Conservation (phyloP, 1,140 invertebrate genomes). For the Xylocopa sonorina region DNA sequence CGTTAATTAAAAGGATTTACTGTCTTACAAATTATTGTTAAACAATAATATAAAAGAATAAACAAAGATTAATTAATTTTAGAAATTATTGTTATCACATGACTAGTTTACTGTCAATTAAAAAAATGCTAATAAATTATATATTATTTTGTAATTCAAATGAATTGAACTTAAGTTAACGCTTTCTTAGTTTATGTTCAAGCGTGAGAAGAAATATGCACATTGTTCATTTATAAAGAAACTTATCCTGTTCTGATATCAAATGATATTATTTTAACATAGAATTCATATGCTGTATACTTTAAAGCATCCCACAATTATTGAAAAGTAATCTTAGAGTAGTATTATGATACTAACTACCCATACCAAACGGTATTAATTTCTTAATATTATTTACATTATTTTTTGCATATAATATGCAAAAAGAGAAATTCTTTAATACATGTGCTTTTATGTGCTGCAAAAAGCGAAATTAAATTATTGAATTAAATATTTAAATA, state of each 20-base stretch:
- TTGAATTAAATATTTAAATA: background rate
- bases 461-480: background rate
- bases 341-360: slow-evolving; percentile 26
- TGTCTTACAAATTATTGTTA: slow-evolving; percentile 31
- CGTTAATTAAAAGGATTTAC: slow-evolving; percentile 29
- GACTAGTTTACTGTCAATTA: background rate
- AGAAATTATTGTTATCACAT: background rate
- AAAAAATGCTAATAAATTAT: slow-evolving; percentile 6
- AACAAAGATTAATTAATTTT: slow-evolving; percentile 12
- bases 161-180: background rate
- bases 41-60: slow-evolving; percentile 27
- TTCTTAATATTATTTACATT: slow-evolving; percentile 9
- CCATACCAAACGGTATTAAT: slow-evolving; percentile 1
- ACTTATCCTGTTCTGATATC: background rate
- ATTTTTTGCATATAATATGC: slow-evolving; percentile 4
- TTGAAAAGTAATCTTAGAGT: background rate
- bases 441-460: background rate
- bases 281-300: background rate
- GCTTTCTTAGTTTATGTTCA: background rate
- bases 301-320: background rate
- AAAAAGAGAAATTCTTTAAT: background rate
- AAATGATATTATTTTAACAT: slow-evolving; percentile 4
- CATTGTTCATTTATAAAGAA: background rate
- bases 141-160: background rate
- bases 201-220: background rate